These are phyloP conservation scores for Halocaridina rubra DNA, from an alignment of 2,888 invertebrate species.

Conservation along the genomic window DNA sequence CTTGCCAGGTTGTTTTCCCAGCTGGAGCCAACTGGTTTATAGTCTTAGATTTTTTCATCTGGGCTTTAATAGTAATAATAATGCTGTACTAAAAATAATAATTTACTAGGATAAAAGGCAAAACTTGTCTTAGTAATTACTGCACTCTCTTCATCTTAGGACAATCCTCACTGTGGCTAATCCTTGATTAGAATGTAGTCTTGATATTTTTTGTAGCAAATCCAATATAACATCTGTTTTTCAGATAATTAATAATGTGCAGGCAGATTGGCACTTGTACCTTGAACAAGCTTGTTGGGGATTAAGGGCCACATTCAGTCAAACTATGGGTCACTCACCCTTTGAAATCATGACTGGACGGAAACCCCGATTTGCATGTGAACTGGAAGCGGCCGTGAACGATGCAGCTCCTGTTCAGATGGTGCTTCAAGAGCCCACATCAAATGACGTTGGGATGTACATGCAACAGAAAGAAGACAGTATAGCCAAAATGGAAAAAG, in stretches of 20 bases:
- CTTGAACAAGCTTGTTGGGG: not conserved
- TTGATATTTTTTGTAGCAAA: no score
- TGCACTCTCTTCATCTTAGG: no score
- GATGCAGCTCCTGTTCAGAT: not conserved
- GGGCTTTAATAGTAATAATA: no score
- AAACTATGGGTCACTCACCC: not conserved
- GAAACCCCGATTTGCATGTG: not conserved
- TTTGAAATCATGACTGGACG: not conserved
- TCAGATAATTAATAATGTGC: not conserved
- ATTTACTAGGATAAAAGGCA: no score
- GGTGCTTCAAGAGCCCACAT: not conserved
- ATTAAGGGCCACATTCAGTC: not conserved
- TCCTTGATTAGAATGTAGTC: no score
- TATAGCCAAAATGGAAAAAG: not conserved
- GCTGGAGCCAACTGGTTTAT: no score
- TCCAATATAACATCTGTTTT: no score
- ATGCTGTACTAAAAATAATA: no score
- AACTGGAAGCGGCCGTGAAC: not conserved
- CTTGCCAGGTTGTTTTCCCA: no score
- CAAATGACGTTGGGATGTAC: not conserved
- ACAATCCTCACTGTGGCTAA: no score
- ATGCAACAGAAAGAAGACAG: not conserved
- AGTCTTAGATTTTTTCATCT: no score
- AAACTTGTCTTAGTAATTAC: no score
- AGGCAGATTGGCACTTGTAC: not conserved